Conservation (phyloP, 1,140 invertebrate genomes). For the Listronotus oregonensis region DNA sequence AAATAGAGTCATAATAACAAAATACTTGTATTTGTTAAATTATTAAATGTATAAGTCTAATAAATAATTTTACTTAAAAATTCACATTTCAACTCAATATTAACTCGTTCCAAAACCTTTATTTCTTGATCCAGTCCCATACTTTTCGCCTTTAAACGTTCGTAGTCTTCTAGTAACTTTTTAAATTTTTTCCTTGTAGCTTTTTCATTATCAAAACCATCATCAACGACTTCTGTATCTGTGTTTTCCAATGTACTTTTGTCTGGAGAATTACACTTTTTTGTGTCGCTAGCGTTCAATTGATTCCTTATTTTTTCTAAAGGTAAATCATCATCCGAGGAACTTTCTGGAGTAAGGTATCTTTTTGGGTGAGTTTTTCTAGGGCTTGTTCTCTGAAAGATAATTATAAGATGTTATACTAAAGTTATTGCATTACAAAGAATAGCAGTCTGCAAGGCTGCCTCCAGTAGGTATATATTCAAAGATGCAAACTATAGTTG, state of each 20-base stretch:
- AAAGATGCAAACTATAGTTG: too few relatives aligned
- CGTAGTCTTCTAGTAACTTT: slow-evolving; percentile 1
- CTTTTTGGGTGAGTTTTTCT: neutral
- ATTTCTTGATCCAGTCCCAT: slow-evolving; percentile 3
- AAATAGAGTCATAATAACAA: too few relatives aligned
- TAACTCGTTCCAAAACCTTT: slow-evolving; percentile 3
- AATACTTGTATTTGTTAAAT: too few relatives aligned
- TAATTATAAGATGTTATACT: too few relatives aligned
- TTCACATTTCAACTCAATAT: slow-evolving; percentile 15
- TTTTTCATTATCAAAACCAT: neutral
- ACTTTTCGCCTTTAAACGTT: slow-evolving; percentile 9
- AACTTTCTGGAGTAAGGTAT: neutral
- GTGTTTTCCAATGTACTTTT: neutral
- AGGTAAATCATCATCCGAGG: neutral
- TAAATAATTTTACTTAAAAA: slow-evolving; percentile 3
- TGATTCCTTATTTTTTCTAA: neutral
- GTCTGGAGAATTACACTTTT: neutral
- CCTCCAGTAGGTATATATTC: too few relatives aligned
- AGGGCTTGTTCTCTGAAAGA: neutral
- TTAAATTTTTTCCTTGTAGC: slow-evolving; percentile 1
- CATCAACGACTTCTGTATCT: neutral
- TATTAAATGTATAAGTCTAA: too few relatives aligned
- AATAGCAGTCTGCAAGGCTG: too few relatives aligned
- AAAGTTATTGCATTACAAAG: too few relatives aligned
- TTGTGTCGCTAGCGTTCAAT: neutral